phyloP scores from a whole-genome alignment of 2,888 invertebrate species.

The Pristionchus entomophagus region DNA sequence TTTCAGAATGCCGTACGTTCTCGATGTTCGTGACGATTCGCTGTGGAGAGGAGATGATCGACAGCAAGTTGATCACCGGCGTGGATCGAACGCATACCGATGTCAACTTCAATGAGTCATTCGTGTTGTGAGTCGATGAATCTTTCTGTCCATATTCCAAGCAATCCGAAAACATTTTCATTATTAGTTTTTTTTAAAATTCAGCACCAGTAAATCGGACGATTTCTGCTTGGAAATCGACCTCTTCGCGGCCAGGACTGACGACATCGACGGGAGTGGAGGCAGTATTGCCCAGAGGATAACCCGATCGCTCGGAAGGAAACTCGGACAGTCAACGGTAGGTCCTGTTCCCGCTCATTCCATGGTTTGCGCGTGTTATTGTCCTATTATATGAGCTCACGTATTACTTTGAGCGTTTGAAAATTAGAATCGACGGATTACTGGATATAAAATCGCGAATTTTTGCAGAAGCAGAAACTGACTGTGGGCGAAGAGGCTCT shows the following conservation, averaged over 20 bases:
- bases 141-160: too few species aligned
- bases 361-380: neutral
- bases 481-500: constrained; percentile 47
- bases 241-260: constrained; percentile 61
- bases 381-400: neutral
- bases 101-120: constrained; percentile 61
- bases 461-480: constrained; percentile 47
- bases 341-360: neutral
- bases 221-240: constrained; percentile 62
- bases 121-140: constrained; percentile 58
- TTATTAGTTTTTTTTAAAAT: neutral
- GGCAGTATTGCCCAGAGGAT: constrained; percentile 62
- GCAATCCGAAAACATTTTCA: too few species aligned
- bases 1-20: constrained; percentile 61
- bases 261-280: constrained; percentile 51
- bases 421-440: too few species aligned
- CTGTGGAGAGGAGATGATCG: constrained; percentile 59
- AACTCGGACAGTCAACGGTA: constrained; percentile 59
- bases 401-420: too few species aligned
- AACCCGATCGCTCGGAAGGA: constrained; percentile 61
- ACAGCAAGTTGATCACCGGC: constrained; percentile 60
- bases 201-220: constrained; percentile 61
- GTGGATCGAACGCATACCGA: constrained; percentile 63
- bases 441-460: too few species aligned
- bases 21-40: constrained; percentile 64